phyloP scores from a whole-genome alignment of 1,140 invertebrate species.

The Cyclina sinensis region DNA sequence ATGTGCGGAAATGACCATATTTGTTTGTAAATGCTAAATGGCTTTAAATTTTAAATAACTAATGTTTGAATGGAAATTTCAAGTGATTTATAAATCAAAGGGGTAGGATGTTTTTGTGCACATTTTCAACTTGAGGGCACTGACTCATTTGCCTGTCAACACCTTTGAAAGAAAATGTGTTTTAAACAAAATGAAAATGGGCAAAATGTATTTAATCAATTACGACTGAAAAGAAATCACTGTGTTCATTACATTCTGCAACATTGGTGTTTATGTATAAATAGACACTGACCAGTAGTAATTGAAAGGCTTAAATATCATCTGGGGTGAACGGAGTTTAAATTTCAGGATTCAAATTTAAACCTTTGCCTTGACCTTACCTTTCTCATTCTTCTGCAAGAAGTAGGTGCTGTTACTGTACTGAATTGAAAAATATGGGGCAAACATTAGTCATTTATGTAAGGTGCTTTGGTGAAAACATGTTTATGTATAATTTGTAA shows the following conservation, averaged over 20 bases:
- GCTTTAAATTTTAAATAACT: slow-evolving; percentile 68
- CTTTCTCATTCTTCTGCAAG: too few species aligned
- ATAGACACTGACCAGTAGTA: not conserved
- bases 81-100: slow-evolving; percentile 68
- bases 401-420: too few species aligned
- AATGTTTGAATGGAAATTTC: slow-evolving; percentile 35
- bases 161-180: slow-evolving; percentile 22
- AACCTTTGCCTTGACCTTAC: not conserved
- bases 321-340: not conserved
- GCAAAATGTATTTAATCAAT: slow-evolving; percentile 41
- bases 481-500: too few species aligned
- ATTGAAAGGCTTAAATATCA: not conserved
- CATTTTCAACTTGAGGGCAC: slow-evolving; percentile 5
- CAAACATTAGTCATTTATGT: too few species aligned
- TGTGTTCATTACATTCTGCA: not conserved
- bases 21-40: slow-evolving; percentile 67
- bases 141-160: slow-evolving; percentile 38
- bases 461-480: too few species aligned
- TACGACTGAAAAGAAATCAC: not conserved
- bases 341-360: too few species aligned
- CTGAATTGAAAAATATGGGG: too few species aligned
- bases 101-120: not conserved
- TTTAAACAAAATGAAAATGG: slow-evolving; percentile 24
- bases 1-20: slow-evolving; percentile 68
- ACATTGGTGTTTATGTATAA: slow-evolving; percentile 17